Conservation (phyloP, 2,888 invertebrate genomes). For the Syrphus vitripennis region DNA sequence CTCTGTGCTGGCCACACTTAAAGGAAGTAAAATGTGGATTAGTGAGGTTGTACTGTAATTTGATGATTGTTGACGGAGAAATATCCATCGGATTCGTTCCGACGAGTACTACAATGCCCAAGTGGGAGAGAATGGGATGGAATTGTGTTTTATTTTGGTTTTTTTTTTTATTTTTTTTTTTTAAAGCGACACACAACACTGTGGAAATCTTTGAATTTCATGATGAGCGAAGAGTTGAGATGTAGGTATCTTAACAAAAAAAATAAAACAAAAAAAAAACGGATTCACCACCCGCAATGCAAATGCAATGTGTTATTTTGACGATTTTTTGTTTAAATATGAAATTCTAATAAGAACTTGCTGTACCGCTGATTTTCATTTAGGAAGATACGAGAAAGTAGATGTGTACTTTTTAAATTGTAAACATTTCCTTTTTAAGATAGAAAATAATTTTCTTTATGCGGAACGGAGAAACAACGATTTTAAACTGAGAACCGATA, state of each 20-base stretch:
- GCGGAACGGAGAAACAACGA: conserved; percentile 1
- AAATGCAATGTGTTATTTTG: conserved; percentile 36
- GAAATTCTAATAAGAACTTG: not conserved
- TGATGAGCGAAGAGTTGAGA: conserved; percentile 29
- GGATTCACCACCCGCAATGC: conserved; percentile 64
- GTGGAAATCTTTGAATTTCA: conserved; percentile 15
- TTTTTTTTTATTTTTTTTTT: conserved; percentile 8
- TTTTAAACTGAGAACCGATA: not conserved
- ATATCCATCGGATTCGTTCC: conserved; percentile 26
- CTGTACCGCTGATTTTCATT: not conserved
- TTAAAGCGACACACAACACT: conserved; percentile 17
- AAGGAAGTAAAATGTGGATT: too few species aligned
- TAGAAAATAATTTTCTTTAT: conserved; percentile 7
- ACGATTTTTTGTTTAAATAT: not conserved
- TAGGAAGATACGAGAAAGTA: not conserved
- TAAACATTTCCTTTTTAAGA: conserved; percentile 27
- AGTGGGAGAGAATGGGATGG: conserved; percentile 44
- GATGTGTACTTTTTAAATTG: not conserved
- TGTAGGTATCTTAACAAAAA: not conserved
- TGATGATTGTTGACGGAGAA: conserved; percentile 18
- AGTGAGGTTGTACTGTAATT: not conserved
- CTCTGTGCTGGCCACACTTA: too few species aligned
- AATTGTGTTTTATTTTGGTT: not conserved
- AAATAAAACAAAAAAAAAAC: not conserved
- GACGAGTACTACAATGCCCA: conserved; percentile 19